Conservation (phyloP, 2,888 invertebrate species). For the Syritta pipiens region DNA sequence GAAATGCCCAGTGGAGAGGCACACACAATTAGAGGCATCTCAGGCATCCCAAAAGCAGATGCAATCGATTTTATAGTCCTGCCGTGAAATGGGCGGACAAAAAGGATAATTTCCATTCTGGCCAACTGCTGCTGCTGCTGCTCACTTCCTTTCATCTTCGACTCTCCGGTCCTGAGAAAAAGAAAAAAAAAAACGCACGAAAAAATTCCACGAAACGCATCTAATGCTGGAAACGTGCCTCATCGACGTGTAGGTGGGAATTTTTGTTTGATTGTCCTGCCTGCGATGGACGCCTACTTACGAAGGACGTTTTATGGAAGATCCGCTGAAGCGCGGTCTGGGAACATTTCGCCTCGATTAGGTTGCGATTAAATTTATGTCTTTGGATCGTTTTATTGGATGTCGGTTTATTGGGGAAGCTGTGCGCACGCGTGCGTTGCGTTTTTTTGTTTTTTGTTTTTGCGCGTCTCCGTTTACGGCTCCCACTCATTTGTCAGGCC, state of each 20-base stretch:
- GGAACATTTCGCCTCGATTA: conserved; percentile 40
- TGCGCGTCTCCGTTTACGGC: conserved; percentile 27
- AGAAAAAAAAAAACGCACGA: background rate
- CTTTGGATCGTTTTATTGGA: conserved; percentile 64
- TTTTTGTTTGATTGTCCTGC: conserved; percentile 36
- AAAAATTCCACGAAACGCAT: conserved; percentile 31
- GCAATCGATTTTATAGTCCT: conserved; percentile 59
- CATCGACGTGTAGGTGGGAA: conserved; percentile 62
- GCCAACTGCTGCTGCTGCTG: conserved; percentile 64
- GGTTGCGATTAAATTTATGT: conserved; percentile 62
- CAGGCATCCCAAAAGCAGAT: conserved; percentile 37
- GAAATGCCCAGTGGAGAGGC: conserved; percentile 44
- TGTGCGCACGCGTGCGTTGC: background rate
- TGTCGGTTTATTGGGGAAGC: conserved; percentile 31
- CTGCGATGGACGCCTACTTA: conserved; percentile 54
- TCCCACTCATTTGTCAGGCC: conserved; percentile 55
- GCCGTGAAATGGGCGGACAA: conserved; percentile 58
- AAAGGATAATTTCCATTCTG: conserved; percentile 57
- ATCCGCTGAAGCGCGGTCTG: background rate
- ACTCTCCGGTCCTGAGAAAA: background rate
- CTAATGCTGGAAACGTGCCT: no score
- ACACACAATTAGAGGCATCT: conserved; percentile 38
- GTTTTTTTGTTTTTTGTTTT: conserved; percentile 33
- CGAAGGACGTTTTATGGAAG: conserved; percentile 14
- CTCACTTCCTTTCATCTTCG: conserved; percentile 23